Conservation (phyloP, 2,797 vertebrate species). For the Denticeps clupeoides region DNA sequence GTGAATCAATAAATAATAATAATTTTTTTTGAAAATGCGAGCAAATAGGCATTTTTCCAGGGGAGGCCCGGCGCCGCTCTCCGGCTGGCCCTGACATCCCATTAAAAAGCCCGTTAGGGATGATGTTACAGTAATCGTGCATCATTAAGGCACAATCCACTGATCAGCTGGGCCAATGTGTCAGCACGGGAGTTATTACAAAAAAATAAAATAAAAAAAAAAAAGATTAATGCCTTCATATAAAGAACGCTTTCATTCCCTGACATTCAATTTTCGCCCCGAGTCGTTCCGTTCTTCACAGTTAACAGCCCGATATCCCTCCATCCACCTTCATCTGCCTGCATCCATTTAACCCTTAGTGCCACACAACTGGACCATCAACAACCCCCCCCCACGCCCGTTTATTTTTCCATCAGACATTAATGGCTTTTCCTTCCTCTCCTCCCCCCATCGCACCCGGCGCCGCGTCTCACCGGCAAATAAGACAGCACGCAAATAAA, state of each 20-base stretch:
- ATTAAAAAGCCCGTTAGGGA: conserved; percentile 69
- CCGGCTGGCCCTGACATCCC: conserved; percentile 60
- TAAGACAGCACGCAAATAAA: conserved; percentile 64
- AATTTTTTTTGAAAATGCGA: too few relatives aligned
- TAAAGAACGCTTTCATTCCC: conserved; percentile 59
- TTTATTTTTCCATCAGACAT: conserved; percentile 22
- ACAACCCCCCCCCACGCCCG: conserved; percentile 23
- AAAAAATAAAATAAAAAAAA: conserved; percentile 6
- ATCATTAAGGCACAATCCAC: conserved; percentile 71
- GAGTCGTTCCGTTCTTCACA: conserved; percentile 63
- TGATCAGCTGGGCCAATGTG: conserved; percentile 66
- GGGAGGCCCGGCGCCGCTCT: conserved; percentile 48
- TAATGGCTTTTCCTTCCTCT: conserved; percentile 8
- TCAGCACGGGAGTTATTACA: conserved; percentile 45
- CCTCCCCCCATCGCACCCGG: conserved; percentile 28
- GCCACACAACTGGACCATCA: conserved; percentile 31
- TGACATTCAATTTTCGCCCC: conserved; percentile 56
- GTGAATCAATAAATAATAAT: conserved; percentile 38
- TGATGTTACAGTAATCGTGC: conserved; percentile 73
- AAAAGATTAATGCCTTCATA: conserved; percentile 62
- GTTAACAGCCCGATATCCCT: conserved; percentile 31
- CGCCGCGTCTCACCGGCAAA: too few relatives aligned
- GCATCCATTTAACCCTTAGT: conserved; percentile 41
- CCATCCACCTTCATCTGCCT: conserved; percentile 26
- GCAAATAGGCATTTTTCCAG: too few relatives aligned